Conservation (phyloP, 1,140 invertebrate species). For the Meloidogyne exigua region DNA sequence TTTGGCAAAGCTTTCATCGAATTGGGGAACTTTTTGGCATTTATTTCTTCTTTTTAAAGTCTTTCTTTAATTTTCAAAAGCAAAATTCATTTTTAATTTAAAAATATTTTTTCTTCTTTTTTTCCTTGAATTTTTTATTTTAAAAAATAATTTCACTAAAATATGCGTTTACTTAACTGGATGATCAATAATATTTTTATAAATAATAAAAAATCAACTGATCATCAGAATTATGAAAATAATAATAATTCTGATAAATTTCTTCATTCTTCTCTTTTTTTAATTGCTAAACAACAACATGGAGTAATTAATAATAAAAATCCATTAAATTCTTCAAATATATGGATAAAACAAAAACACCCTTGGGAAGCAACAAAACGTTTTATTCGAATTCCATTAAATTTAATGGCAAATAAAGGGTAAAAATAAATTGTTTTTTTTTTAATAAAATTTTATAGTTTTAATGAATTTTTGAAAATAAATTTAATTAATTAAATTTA, state of each 20-base stretch:
- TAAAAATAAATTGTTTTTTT: neutral
- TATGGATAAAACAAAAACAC: neutral
- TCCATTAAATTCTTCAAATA: neutral
- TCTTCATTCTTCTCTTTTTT: neutral
- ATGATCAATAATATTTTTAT: neutral
- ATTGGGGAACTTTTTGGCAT: slow-evolving; percentile 13
- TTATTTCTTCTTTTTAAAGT: neutral
- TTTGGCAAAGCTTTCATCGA: neutral
- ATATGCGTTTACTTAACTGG: slow-evolving; percentile 20
- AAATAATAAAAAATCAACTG: neutral
- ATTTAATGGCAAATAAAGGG: slow-evolving; percentile 8
- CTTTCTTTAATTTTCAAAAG: neutral
- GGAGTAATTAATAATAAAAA: neutral
- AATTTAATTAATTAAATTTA: too few relatives aligned
- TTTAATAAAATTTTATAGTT: too few relatives aligned
- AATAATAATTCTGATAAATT: slow-evolving; percentile 3
- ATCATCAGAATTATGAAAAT: neutral
- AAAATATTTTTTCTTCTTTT: neutral
- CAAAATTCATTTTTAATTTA: neutral
- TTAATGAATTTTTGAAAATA: too few relatives aligned
- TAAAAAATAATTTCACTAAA: neutral
- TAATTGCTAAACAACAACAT: neutral
- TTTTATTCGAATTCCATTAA: neutral
- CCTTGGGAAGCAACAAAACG: slow-evolving; percentile 27
- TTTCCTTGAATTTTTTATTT: neutral